phyloP scores from a whole-genome alignment of 2,888 invertebrate genomes.

The Cantharis lateralis region DNA sequence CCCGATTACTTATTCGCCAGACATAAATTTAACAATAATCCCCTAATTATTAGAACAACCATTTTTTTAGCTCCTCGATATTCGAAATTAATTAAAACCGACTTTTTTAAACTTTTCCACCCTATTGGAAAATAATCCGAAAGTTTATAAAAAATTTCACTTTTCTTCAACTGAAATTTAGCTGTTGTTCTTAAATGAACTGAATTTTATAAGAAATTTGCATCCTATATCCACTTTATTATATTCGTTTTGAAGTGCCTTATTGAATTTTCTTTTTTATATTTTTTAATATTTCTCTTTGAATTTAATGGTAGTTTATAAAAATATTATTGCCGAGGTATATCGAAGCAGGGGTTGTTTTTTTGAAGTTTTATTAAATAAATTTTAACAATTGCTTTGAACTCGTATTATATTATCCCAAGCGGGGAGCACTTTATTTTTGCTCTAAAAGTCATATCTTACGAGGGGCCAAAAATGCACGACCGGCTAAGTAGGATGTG shows the following conservation, averaged over 20 bases:
- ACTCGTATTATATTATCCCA: background rate
- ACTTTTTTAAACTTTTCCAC: background rate
- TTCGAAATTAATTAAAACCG: background rate
- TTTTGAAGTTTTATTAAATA: background rate
- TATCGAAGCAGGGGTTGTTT: background rate
- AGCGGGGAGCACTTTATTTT: background rate
- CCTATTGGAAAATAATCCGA: background rate
- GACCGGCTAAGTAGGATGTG: too few relatives aligned
- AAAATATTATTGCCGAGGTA: background rate
- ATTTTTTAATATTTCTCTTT: background rate
- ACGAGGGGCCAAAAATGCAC: too few relatives aligned
- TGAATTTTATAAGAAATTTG: background rate
- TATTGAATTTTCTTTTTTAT: background rate
- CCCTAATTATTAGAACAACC: background rate
- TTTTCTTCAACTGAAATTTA: background rate
- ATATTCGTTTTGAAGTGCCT: background rate
- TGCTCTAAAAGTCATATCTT: background rate
- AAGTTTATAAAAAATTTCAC: background rate
- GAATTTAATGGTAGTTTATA: background rate
- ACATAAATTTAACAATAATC: background rate
- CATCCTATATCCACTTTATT: background rate
- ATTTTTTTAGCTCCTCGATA: background rate
- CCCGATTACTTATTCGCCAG: background rate
- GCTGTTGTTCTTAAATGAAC: background rate
- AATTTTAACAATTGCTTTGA: background rate